These are phyloP conservation scores for Thrips palmi DNA, from an alignment of 1,140 invertebrate genomes.

Conservation along the genomic window DNA sequence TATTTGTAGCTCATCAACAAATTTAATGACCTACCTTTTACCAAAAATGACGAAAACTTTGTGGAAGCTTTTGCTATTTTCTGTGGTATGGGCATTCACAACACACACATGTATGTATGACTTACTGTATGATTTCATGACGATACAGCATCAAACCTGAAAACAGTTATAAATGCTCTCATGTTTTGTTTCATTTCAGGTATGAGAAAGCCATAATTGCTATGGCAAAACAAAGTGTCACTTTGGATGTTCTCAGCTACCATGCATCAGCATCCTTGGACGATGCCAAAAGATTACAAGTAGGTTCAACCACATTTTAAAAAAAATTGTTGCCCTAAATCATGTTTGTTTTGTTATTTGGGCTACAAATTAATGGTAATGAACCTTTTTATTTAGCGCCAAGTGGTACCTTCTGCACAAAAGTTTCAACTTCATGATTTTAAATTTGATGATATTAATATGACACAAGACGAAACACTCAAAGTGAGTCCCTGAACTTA, in stretches of 20 bases:
- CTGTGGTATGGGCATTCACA: slow-evolving; percentile 94
- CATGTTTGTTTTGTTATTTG: not conserved
- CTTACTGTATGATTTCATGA: not conserved
- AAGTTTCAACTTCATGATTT: slow-evolving; percentile 68
- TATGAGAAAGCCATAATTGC: slow-evolving; percentile 84
- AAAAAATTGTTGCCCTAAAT: too few species aligned
- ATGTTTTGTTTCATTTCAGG: slow-evolving; percentile 25
- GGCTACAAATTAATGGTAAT: not conserved
- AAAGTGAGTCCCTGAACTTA: slow-evolving; percentile 28
- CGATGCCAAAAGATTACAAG: slow-evolving; percentile 64
- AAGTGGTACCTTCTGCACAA: slow-evolving; percentile 63
- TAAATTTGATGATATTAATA: slow-evolving; percentile 68
- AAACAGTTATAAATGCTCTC: slow-evolving; percentile 1
- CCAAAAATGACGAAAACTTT: slow-evolving; percentile 84
- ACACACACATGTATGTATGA: slow-evolving; percentile 67
- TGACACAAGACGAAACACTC: slow-evolving; percentile 70
- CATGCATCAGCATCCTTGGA: slow-evolving; percentile 82
- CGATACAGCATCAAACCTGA: slow-evolving; percentile 1
- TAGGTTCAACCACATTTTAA: slow-evolving; percentile 28
- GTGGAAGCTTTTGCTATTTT: slow-evolving; percentile 94
- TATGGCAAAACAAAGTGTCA: slow-evolving; percentile 89
- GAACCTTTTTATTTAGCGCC: slow-evolving; percentile 26
- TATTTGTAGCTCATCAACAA: slow-evolving; percentile 67
- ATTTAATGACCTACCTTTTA: slow-evolving; percentile 71
- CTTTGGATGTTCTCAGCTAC: slow-evolving; percentile 87